Evolutionary conservation across 2,797 vertebrate species (phyloP), one percentile per base, ranked within the genome.

Genomic region (Falco naumanni): DNA sequence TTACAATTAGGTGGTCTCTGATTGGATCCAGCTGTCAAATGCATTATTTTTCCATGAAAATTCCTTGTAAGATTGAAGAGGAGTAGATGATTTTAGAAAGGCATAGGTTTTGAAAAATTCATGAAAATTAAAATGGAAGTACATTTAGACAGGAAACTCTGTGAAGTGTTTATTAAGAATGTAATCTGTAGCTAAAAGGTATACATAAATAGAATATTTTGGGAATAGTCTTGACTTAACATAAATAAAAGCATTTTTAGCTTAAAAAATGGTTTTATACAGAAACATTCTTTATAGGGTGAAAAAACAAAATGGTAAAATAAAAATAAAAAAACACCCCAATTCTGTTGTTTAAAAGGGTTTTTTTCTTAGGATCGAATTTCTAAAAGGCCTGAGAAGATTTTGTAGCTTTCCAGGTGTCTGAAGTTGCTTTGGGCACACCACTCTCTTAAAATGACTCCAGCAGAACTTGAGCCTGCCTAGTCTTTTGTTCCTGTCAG

Each of bases 361-460:
- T 41, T 7, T 66, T 56, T 72, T 31, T 59, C 63, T 59, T 76
- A 39, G 5, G 5, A 69, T 4, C 59, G 16, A 77, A 50, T 19
- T 29, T 76, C 33, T 54, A 31, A 65, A 64, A 92, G 2, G 1
- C 15, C 7, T 76, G 29, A 57, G 8, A 77, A 63, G 3, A 2
- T 77, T 71, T 92, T 76, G 4, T 31, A 48, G 12, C 5, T 82
- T 87, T 82, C 5, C 6, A 77, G 11, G 6, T 53, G 11, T 33
- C 9, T 77, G 25, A 84, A 63, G 7, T 51, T 70, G 22, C n/a
- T 79, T 19, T 64, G 11, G 16, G 8, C 18, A 85, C 12, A 43
- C 6, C 8, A 31, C 3, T 64, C 2, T 47, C 14, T 87, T 34
- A 34, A 68, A 91, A 92, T 0, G 0, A 61, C 0, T 2, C 47